Evolutionary conservation across 1,140 invertebrate species (phyloP), one percentile per base, ranked within the genome.

Genomic region (Babylonia areolata): DNA sequence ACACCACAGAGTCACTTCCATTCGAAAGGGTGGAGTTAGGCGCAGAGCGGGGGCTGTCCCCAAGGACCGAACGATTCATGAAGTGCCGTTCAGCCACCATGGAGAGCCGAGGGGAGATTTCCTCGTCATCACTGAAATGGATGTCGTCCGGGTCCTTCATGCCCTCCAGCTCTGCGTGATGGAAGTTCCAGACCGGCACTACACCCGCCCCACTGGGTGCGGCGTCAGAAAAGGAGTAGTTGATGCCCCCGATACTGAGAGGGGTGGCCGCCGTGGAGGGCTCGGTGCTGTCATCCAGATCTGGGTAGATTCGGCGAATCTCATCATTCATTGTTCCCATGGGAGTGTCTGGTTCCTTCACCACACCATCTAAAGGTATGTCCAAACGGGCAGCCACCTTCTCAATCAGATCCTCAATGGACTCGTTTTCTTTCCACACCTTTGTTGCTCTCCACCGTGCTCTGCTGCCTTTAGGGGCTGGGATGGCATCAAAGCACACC

Each of bases 401-500:
- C 28, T 93, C 92, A 79, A 93, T 91, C 40, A 93, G 85, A 79
- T 93, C 92, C 86, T 92, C 92, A 81, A 93, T 92, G 9, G 92
- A 93, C 69, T 94, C 94, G 81, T 92, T 90, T 35, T 94, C 94
- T 81, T 93, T 93, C 94, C 94, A 94, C 12, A 94, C 91, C 87
- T 92, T 93, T 23, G 91, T 93, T n/a, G 94, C 94, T 40, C 92
- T 87, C 94, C 94, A 94, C 40, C 93, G 92, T 15, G 94, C 94
- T 73, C 94, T 79, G 83, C 93, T 94, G 15, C 93, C 93, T 87
- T 94, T 94, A n/a, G 94, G 93, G 28, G 94, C 94, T 51, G 94
- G 92, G 33, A 95, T 92, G 12, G 94, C 94, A 88, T 94, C 94
- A 89, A 95, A 95, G 82, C 90, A 92, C 2, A 94, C 92, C 82